Base-by-base conservation (phyloP, 1,140 invertebrate species). In the Drosophila pandora region DNA sequence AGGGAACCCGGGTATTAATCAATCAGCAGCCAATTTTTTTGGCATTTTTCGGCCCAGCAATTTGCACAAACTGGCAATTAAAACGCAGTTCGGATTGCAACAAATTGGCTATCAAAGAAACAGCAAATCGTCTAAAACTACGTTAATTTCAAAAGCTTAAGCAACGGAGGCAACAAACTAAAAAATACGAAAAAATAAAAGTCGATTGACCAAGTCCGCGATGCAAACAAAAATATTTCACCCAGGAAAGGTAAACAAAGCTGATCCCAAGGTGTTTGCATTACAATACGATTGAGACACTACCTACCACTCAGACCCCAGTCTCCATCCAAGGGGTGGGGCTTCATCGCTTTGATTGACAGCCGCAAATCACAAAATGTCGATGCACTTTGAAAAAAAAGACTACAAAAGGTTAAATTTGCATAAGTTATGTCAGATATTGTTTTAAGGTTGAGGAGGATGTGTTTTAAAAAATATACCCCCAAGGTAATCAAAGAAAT, bases 31-130 rank as follows among this genome's bases (percentile, higher is more conserved):
- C 30, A 43, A 43, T 43, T 43, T 43, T 43, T 37, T 37, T 12
- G 37, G 17, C 25, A 34, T 56, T 61, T 73, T 47, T 64, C 56
- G 41, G 62, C 65, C 49, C 65, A 56, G 25, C 64, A 69, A 69
- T 69, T 69, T 69, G 63, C 65, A 69, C 63, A 70, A 84, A 71
- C 59, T 64, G 63, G 69, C 68, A 82, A 87, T 85, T 87, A 87
- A 85, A 70, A 50, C 65, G 69, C 60, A 57, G 63, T 76, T 85
- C 73, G 64, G 72, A 85, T 69, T 70, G 67, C 67, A 80, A 34
- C 52, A 70, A 70, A 57, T 69, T 56, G 64, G 52, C 67, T 57
- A 56, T 68, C 30, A 45, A n/a, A 54, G 41, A 48, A 68, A 23
- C 55, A 74, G 45, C 58, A 70, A 43, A 43, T 43, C 34, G 34